These are phyloP conservation scores for Acrobeloides nanus DNA, from an alignment of 2,888 invertebrate species.

Conservation along the genomic window DNA sequence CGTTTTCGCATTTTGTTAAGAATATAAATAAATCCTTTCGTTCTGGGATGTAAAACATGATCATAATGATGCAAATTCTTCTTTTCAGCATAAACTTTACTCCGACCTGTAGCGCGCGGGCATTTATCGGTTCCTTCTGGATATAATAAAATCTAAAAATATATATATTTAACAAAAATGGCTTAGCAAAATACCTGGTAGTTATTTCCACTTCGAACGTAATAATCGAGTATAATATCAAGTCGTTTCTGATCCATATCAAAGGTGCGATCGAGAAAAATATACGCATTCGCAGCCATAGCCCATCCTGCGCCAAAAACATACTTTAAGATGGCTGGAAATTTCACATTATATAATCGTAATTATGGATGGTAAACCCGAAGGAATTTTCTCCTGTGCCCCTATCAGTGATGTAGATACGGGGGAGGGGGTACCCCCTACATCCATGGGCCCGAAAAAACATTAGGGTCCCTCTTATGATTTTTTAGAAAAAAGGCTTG, in stretches of 20 bases:
- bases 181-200: slow-evolving; percentile 55
- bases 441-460: no score
- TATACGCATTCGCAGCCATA: slow-evolving; percentile 77
- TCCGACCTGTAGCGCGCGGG: slow-evolving; percentile 64
- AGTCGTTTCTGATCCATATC: slow-evolving; percentile 67
- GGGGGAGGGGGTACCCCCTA: no score
- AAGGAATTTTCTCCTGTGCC: no score
- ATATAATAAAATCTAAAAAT: slow-evolving; percentile 66
- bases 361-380: no score
- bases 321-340: slow-evolving; percentile 28
- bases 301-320: slow-evolving; percentile 60
- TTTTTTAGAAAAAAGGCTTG: no score
- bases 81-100: slow-evolving; percentile 67
- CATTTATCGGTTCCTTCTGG: slow-evolving; percentile 83
- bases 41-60: slow-evolving; percentile 77
- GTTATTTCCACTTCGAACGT: slow-evolving; percentile 64
- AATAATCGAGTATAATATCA: slow-evolving; percentile 67
- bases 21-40: slow-evolving; percentile 66
- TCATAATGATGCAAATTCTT: slow-evolving; percentile 64
- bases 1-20: slow-evolving; percentile 59
- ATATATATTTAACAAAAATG: not conserved
- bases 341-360: no score
- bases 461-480: no score
- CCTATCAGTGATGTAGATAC: no score
- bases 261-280: slow-evolving; percentile 78